phyloP scores from a whole-genome alignment of 2,888 invertebrate genomes.

The Philonicus albiceps region DNA sequence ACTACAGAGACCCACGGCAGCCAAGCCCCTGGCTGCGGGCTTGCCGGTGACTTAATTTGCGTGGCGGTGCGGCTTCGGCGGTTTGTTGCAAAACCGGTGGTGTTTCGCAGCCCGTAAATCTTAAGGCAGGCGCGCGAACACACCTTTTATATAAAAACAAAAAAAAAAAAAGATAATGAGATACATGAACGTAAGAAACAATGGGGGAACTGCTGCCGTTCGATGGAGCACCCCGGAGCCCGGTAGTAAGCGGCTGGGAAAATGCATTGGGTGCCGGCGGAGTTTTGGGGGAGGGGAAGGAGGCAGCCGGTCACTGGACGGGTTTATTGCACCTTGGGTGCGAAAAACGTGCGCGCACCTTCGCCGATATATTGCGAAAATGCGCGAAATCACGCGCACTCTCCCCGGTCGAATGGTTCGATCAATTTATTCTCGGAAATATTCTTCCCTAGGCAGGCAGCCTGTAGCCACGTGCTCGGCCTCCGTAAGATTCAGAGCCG shows the following conservation, averaged over 20 bases:
- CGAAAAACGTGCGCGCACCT: neutral
- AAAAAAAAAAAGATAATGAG: neutral
- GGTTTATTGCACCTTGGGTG: conserved; percentile 27
- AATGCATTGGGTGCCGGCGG: neutral
- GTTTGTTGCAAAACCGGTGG: neutral
- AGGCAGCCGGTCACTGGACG: neutral
- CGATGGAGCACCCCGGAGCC: neutral
- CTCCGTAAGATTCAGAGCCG: neutral
- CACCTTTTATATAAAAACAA: neutral
- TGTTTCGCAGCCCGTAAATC: neutral
- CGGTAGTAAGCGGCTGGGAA: neutral
- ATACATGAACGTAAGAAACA: neutral
- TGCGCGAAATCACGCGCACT: neutral
- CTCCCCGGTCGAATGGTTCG: neutral
- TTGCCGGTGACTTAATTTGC: neutral
- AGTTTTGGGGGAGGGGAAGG: neutral
- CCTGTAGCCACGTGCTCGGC: conserved; percentile 11
- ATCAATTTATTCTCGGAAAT: conserved; percentile 24
- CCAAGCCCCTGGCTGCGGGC: neutral
- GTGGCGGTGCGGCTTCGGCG: neutral
- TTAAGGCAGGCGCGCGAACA: neutral
- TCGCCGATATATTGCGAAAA: neutral
- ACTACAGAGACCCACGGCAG: neutral
- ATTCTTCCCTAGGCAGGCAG: neutral
- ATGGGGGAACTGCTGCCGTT: neutral